Percentiles rank a stretch among this genome's conserved stretches.
Evolutionary conservation across 1,140 invertebrate species (phyloP).

Genomic region (Polypedilum pembai): DNA sequence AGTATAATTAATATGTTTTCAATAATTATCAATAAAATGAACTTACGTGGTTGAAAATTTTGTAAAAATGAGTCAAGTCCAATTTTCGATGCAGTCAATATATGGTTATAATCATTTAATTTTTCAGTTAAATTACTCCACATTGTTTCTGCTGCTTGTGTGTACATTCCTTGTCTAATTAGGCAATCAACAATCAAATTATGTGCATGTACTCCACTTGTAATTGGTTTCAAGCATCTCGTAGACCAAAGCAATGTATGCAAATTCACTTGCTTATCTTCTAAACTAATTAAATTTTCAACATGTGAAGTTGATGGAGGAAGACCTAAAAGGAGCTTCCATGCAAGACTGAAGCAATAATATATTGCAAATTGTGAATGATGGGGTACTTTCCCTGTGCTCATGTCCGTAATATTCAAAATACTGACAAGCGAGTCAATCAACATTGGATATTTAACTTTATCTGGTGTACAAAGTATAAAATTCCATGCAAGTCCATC

Average conservation of each 20-base stretch:
- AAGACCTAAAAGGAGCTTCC: constrained; percentile 63
- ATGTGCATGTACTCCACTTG: constrained; percentile 34
- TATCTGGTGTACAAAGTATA: constrained; percentile 80
- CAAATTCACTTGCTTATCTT: constrained; percentile 43
- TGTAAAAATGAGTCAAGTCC: constrained; percentile 40
- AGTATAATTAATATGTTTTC: background rate
- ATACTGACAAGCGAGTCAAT: constrained; percentile 80
- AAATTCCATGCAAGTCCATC: constrained; percentile 93
- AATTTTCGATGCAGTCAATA: constrained; percentile 38
- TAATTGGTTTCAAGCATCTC: constrained; percentile 36
- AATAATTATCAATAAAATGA: background rate
- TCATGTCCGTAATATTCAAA: constrained; percentile 60
- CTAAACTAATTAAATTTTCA: constrained; percentile 62
- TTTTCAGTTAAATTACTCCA: constrained; percentile 40
- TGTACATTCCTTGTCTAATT: constrained; percentile 42
- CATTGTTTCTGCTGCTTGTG: constrained; percentile 40
- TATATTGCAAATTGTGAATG: constrained; percentile 75
- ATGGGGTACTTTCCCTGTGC: constrained; percentile 52
- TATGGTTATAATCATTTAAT: constrained; percentile 38
- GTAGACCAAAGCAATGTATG: constrained; percentile 50
- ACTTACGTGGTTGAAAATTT: constrained; percentile 36
- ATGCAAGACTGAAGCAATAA: constrained; percentile 68
- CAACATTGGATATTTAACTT: constrained; percentile 78
- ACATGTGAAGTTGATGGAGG: constrained; percentile 84
- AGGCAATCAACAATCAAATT: constrained; percentile 42